Conservation (phyloP, 2,888 invertebrate species). For the Metacarcinus magister region DNA sequence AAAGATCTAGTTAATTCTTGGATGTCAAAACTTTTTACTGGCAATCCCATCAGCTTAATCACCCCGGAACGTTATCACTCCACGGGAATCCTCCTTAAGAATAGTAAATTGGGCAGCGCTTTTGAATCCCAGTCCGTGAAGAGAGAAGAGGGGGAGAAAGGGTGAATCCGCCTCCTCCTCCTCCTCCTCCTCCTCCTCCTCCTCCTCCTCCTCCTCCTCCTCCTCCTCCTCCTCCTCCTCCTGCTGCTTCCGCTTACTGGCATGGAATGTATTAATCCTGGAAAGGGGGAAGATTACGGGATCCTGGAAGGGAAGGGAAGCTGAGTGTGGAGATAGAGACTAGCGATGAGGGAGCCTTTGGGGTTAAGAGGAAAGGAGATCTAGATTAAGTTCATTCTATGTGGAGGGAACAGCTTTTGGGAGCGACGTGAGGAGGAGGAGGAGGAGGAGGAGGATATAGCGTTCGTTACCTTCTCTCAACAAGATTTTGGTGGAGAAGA, state of each 20-base stretch:
- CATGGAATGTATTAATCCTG: conserved; percentile 31
- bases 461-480: neutral
- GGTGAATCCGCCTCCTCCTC: no score
- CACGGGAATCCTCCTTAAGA: neutral
- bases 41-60: conserved; percentile 36
- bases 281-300: neutral
- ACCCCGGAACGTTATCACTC: conserved; percentile 30
- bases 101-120: neutral
- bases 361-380: neutral
- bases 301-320: neutral
- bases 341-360: neutral
- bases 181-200: neutral
- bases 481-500: neutral
- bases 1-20: conserved; percentile 18
- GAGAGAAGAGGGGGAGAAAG: neutral
- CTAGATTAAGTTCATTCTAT: conserved; percentile 17
- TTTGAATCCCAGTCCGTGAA: neutral
- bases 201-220: neutral
- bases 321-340: neutral
- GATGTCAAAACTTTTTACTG: conserved; percentile 34
- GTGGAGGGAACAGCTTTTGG: conserved; percentile 27
- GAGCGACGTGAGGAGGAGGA: neutral
- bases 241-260: neutral
- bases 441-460: neutral
- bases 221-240: neutral